phyloP scores from a whole-genome alignment of 2,888 invertebrate species.

The Pollenia amentaria region DNA sequence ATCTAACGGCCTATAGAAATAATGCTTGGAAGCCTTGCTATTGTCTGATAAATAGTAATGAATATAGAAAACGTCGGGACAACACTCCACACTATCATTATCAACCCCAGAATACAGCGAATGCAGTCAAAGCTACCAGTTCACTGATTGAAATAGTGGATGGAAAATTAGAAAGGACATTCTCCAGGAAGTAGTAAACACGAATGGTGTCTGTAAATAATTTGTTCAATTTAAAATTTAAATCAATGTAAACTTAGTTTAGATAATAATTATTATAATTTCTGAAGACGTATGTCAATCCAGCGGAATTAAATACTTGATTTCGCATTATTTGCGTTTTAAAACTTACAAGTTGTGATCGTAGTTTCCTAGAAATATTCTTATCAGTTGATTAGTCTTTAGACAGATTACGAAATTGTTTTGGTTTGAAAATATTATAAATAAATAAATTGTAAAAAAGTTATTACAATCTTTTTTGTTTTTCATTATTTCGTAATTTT shows the following conservation, averaged over 20 bases:
- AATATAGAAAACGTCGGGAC: slow-evolving; percentile 79
- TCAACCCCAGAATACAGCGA: background rate
- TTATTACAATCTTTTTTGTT: background rate
- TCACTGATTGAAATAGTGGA: slow-evolving; percentile 78
- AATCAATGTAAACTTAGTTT: background rate
- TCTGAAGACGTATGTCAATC: background rate
- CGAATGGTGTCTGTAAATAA: slow-evolving; percentile 31
- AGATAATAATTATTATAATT: background rate
- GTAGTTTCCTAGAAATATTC: slow-evolving; percentile 49
- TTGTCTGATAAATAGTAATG: slow-evolving; percentile 79
- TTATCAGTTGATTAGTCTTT: slow-evolving; percentile 50
- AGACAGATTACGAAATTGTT: slow-evolving; percentile 40
- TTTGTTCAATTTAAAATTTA: background rate
- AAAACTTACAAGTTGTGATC: background rate
- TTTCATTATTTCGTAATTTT: slow-evolving; percentile 50
- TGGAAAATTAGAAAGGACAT: slow-evolving; percentile 82
- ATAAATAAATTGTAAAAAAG: background rate
- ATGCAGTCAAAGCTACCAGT: slow-evolving; percentile 75
- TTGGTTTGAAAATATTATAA: slow-evolving; percentile 4
- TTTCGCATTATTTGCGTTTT: slow-evolving; percentile 23
- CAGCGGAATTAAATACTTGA: slow-evolving; percentile 12
- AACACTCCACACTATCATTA: slow-evolving; percentile 73
- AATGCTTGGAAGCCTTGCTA: slow-evolving; percentile 84
- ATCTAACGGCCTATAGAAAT: slow-evolving; percentile 76
- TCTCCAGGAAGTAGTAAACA: slow-evolving; percentile 75